Evolutionary conservation across 2,888 invertebrate species (phyloP).

Genomic region (Julus scandinavius): DNA sequence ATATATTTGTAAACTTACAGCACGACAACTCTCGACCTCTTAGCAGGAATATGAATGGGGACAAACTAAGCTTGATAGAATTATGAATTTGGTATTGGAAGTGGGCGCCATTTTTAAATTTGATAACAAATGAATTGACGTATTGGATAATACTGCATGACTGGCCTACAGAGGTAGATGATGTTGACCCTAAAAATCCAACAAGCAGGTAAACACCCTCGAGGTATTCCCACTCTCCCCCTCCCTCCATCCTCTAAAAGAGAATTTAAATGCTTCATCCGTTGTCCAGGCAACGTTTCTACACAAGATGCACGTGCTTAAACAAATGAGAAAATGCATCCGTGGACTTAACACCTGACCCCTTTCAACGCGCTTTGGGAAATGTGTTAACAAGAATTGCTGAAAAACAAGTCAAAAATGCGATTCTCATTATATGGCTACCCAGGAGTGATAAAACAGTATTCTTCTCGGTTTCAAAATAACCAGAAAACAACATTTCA

Average conservation of each 20-base stretch:
- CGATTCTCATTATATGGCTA: background rate
- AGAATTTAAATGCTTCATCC: background rate
- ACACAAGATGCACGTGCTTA: slow-evolving; percentile 38
- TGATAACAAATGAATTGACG: background rate
- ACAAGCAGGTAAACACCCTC: background rate
- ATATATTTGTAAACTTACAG: too few species aligned
- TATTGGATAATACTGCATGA: background rate
- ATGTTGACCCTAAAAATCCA: background rate
- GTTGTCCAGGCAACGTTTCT: slow-evolving; percentile 36
- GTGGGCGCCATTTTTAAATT: background rate
- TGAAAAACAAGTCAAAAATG: background rate
- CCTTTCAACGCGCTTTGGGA: slow-evolving; percentile 25
- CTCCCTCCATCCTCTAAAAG: background rate
- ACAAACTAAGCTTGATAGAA: background rate
- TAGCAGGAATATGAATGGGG: background rate
- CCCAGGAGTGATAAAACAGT: background rate
- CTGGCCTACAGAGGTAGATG: background rate
- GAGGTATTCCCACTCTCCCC: background rate
- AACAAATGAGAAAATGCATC: slow-evolving; percentile 24
- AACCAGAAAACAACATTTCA: background rate
- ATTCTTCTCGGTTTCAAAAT: background rate
- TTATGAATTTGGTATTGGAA: background rate
- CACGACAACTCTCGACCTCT: background rate
- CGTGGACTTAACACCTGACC: slow-evolving; percentile 45
- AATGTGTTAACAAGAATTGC: background rate